Evolutionary conservation across 2,113 vertebrate genomes (phyloP), one percentile per base, ranked within the genome.

Genomic region (Tylochromis polylepis): DNA sequence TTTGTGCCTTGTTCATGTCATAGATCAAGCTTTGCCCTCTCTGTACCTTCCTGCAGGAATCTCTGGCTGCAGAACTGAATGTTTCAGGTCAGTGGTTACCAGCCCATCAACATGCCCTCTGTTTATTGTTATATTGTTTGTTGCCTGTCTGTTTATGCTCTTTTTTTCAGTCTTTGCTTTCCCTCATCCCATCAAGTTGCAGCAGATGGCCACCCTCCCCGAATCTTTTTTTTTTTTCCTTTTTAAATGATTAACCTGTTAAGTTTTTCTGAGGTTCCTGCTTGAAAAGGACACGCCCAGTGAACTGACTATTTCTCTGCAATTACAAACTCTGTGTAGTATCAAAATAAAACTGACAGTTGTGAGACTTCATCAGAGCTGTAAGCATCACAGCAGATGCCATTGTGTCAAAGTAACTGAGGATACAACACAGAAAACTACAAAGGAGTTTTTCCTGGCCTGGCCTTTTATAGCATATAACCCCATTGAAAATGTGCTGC

Each of bases 391-490:
- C 18, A 62, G 3, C 0, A 36, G 59, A 62, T 7, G 31, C 59
- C 0, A 34, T 0, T 36, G 59, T 20, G 18, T 62, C 31, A 62
- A 62, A 62, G 59, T n/a, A 62, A 62, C 31, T 34, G 31, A 62
- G 31, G 31, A 7, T 62, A 36, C 59, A 36, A 62, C 59, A 12
- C 31, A 11, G 31, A 16, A 36, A 62, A 36, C 31, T 62, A 62
- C 34, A 29, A 20, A 10, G 57, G 0, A 11, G 5, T 36, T 62
- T 62, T 62, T 7, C 58, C 29, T 62, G 5, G 29, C 31, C 59
- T 62, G 59, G 10, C 60, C 18, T 12, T 18, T 38, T 65, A 36
- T 0, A 0, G 31, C 31, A 65, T 0, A 38, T 4, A 36, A 38
- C 6, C 60, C 0, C 60, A 18, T 65, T 36, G 18, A 65, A 65